A percentile compares a stretch with the other conserved stretches of the same genome.
Evolutionary conservation across 2,888 invertebrate species (phyloP).

Genomic region (Thymelicus lineola): DNA sequence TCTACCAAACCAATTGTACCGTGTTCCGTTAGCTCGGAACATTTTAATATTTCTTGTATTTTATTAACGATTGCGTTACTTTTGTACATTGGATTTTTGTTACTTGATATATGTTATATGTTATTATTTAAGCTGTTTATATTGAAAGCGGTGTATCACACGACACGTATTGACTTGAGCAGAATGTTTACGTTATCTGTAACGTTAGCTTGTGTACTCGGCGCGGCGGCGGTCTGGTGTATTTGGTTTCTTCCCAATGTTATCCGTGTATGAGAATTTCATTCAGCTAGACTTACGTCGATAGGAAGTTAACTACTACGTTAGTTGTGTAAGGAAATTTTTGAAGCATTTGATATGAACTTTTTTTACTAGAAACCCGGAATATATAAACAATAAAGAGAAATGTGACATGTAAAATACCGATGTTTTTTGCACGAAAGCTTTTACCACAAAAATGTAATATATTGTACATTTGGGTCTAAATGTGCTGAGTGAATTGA

Average conservation of each 20-base stretch:
- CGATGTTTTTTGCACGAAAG: conserved; percentile 80
- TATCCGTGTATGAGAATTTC: conserved; percentile 74
- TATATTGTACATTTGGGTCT: conserved; percentile 85
- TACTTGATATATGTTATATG: conserved; percentile 72
- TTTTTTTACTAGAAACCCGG: conserved; percentile 84
- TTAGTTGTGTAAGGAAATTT: conserved; percentile 85
- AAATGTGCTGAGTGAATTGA: conserved; percentile 83
- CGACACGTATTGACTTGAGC: conserved; percentile 76
- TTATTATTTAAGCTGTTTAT: conserved; percentile 83
- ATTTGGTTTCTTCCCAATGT: conserved; percentile 77
- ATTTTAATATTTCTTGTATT: conserved; percentile 77
- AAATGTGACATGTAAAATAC: conserved; percentile 78
- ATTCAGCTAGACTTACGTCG: conserved; percentile 76
- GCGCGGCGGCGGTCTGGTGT: conserved; percentile 78
- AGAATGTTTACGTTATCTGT: conserved; percentile 72
- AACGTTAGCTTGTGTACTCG: conserved; percentile 73
- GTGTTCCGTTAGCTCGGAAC: conserved; percentile 77
- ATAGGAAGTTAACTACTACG: conserved; percentile 79
- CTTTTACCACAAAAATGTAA: conserved; percentile 81
- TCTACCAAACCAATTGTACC: conserved; percentile 58
- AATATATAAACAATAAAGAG: conserved; percentile 67
- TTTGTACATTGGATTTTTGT: conserved; percentile 84
- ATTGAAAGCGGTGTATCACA: conserved; percentile 79
- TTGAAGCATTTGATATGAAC: conserved; percentile 85
- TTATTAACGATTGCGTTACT: conserved; percentile 77